Evolutionary conservation across 2,888 invertebrate species (phyloP), one percentile per base, ranked within the genome.

Genomic region (Caenorhabditis sp.): DNA sequence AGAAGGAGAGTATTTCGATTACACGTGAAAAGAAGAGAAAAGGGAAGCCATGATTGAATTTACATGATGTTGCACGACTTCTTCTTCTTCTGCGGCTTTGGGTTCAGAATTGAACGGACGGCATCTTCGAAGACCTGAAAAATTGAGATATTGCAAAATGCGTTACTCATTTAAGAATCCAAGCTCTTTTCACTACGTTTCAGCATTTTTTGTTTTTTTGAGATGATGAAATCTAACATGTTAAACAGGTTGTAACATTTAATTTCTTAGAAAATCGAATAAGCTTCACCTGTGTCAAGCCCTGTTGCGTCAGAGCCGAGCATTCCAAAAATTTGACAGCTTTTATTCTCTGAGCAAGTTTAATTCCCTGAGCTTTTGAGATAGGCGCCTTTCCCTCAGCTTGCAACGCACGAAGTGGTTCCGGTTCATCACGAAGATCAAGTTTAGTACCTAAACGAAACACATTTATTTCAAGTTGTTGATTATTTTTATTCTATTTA

Each of bases 251-350:
- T 32, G 9, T 32, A 32, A 32, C 4, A 32, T 6, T 9, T 32
- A 4, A 32, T 24, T 20, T 40, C 40, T 13, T 2, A 6, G 6
- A 2, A 5, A 40, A 40, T 40, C 13, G 35, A 67, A 47, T 4
- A 70, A 58, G 26, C 32, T 44, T 64, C 24, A 94, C 94, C 94
- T 97, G 96, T 93, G 97, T 97, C 74, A 99, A 94, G 84, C 98
- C 98, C 92, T 98, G 95, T 93, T 99, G 99, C 89, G 99, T 99
- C 88, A 99, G 94, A 80, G 99, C 99, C 70, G 98, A 98, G 93
- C 99, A 99, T 94, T 99, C 99, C 95, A 99, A 96, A 93, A 99
- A 99, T 94, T 97, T 97, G 74, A 97, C 96, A 88, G 98, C 98
- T 93, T 98, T 95, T 92, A 99, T 96, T 95, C 98, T 98, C 64